Conservation (phyloP, 2,888 invertebrate genomes). For the Octonoba sinensis region DNA sequence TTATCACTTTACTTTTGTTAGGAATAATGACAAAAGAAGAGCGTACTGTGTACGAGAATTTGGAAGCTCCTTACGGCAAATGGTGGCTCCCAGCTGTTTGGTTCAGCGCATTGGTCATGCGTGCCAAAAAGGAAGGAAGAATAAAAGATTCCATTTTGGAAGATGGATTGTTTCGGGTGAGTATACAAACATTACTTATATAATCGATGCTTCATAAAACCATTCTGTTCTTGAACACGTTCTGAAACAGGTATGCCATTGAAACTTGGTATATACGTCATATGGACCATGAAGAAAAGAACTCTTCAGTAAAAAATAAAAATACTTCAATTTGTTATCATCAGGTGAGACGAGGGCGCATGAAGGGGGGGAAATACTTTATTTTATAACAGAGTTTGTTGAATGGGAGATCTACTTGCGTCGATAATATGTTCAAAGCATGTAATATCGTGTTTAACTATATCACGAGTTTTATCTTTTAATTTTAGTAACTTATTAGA, state of each 20-base stretch:
- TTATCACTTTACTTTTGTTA: conserved; percentile 65
- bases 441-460: no score
- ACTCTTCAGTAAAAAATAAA: background rate
- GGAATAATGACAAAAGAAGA: conserved; percentile 77
- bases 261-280: no score
- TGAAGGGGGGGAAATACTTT: no score
- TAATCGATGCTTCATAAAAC: background rate
- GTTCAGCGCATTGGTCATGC: conserved; percentile 72
- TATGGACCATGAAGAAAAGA: background rate
- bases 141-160: conserved; percentile 72
- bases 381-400: no score
- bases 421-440: no score
- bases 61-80: conserved; percentile 73
- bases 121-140: conserved; percentile 71
- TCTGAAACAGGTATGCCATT: background rate
- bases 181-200: background rate
- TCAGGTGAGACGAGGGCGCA: no score
- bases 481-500: no score
- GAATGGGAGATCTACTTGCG: no score
- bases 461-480: no score
- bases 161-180: conserved; percentile 70
- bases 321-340: background rate
- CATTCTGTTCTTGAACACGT: background rate
- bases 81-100: conserved; percentile 74
- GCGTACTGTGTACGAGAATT: conserved; percentile 73